phyloP scores from a whole-genome alignment of 2,113 vertebrate species.

The Oenanthe melanoleuca region DNA sequence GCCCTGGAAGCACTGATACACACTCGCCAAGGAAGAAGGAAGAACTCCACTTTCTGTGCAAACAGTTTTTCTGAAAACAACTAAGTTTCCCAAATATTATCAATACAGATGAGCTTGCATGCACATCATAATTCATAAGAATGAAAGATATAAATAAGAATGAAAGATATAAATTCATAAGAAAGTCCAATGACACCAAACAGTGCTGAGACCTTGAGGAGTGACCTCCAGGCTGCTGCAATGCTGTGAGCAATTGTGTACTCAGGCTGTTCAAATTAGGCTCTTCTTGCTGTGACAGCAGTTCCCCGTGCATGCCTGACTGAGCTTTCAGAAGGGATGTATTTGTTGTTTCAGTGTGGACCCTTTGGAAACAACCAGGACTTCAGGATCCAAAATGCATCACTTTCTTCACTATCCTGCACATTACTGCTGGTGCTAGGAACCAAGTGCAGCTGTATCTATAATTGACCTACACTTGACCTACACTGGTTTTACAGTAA shows the following conservation, averaged over 20 bases:
- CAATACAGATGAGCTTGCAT: not conserved
- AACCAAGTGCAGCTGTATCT: not conserved
- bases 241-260: not conserved
- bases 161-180: not conserved
- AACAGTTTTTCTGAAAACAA: not conserved
- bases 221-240: slow-evolving; percentile 43
- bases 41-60: not conserved
- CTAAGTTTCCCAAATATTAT: not conserved
- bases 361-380: not conserved
- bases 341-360: not conserved
- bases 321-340: not conserved
- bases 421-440: not conserved
- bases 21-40: not conserved
- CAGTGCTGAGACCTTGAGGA: slow-evolving; percentile 24
- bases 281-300: slow-evolving; percentile 51
- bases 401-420: not conserved
- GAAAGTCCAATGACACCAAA: not conserved
- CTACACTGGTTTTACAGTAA: not conserved
- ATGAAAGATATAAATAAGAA: no score
- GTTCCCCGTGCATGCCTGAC: slow-evolving; percentile 1
- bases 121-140: not conserved
- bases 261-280: slow-evolving; percentile 17
- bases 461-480: not conserved
- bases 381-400: not conserved
- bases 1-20: not conserved